A percentile compares a stretch with the other conserved stretches of the same genome.
These are phyloP conservation scores for Aegithalos caudatus DNA, from an alignment of 2,113 vertebrate species.

Conservation along the genomic window DNA sequence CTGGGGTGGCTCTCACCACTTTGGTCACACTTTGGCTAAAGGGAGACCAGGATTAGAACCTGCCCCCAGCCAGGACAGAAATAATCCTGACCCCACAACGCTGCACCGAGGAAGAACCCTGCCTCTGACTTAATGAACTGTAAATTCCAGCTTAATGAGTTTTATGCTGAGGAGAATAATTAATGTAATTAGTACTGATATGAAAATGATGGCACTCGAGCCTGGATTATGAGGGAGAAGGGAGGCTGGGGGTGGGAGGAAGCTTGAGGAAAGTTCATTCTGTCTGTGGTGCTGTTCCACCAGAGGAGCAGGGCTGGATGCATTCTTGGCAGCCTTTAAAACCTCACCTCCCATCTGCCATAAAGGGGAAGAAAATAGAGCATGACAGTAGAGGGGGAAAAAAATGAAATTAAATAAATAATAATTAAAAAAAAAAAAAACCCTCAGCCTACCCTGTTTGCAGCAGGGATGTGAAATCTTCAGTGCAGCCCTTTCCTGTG, in stretches of 20 bases:
- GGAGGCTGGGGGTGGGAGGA: neutral
- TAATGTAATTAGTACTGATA: constrained; percentile 67
- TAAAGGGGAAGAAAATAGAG: constrained; percentile 21
- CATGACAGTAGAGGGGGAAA: neutral
- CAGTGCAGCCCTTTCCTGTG: neutral
- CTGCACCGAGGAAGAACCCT: neutral
- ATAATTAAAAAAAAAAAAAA: neutral
- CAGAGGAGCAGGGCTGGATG: constrained; percentile 26
- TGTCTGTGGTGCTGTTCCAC: neutral
- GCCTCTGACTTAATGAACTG: constrained; percentile 48
- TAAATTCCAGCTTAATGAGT: constrained; percentile 60
- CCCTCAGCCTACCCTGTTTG: neutral
- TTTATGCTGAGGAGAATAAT: constrained; percentile 66
- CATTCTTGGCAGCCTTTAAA: constrained; percentile 31
- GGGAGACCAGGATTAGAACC: neutral
- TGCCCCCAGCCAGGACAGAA: neutral
- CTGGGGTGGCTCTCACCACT: fast-evolving
- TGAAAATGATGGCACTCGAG: constrained; percentile 45
- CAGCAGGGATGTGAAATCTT: neutral
- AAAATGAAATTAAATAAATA: neutral
- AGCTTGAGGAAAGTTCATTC: neutral
- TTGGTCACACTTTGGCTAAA: neutral
- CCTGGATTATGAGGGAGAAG: neutral
- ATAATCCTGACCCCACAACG: neutral
- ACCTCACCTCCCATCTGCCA: constrained; percentile 25